Evolutionary conservation across 2,113 vertebrate species (phyloP).

Genomic region (Perca flavescens): DNA sequence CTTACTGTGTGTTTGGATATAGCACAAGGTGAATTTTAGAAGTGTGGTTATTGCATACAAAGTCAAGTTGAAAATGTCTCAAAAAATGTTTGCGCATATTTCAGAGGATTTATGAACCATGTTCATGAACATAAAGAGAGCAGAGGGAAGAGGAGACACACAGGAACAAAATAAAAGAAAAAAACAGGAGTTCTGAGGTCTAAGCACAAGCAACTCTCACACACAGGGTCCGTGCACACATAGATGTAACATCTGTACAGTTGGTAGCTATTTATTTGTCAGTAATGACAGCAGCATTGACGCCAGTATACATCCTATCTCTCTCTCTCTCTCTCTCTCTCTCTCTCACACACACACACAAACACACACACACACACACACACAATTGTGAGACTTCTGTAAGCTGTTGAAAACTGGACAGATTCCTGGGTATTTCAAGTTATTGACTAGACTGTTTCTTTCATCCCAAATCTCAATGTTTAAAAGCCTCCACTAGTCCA

Average conservation of each 20-base stretch:
- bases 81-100: too few relatives aligned
- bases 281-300: not conserved
- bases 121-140: not conserved
- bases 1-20: not conserved
- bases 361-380: not conserved
- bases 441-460: not conserved
- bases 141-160: not conserved
- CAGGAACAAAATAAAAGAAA: not conserved
- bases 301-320: not conserved
- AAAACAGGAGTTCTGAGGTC: not conserved
- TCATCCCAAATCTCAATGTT: constrained; percentile 12
- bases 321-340: too few relatives aligned
- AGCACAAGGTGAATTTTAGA: not conserved
- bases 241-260: not conserved
- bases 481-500: constrained; percentile 2
- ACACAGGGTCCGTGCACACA: not conserved
- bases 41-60: not conserved
- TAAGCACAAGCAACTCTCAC: not conserved
- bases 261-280: constrained; percentile 3
- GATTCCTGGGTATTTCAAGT: constrained; percentile 1
- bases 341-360: not conserved
- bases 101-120: too few relatives aligned
- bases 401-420: constrained; percentile 11
- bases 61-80: not conserved
- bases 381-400: constrained; percentile 6